Percentiles rank a stretch among this genome's conserved stretches.
phyloP scores from a whole-genome alignment of 2,113 vertebrate species.

The Crotalus helleri region DNA sequence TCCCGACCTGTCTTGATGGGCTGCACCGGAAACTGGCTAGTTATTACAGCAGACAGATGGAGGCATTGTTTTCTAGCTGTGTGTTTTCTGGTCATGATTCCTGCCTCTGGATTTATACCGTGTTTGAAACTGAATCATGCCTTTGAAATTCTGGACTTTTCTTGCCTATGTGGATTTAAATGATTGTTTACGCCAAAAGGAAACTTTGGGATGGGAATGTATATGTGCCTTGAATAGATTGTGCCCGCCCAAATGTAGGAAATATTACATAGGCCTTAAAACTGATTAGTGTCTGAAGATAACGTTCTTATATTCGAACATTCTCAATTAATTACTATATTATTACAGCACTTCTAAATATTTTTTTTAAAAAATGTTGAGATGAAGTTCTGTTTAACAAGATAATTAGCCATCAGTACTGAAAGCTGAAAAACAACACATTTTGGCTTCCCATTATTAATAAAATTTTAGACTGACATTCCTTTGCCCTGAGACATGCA shows the following conservation, averaged over 20 bases:
- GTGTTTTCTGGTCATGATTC: too few relatives aligned
- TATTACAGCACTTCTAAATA: neutral
- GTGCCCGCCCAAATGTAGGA: neutral
- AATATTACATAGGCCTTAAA: neutral
- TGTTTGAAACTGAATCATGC: too few relatives aligned
- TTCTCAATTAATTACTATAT: neutral
- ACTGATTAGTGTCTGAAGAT: neutral
- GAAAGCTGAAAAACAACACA: neutral
- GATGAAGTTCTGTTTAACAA: slow-evolving; percentile 13
- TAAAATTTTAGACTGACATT: neutral
- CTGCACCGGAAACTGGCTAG: too few relatives aligned
- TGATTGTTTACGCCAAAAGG: neutral
- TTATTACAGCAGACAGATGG: too few relatives aligned
- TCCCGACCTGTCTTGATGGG: too few relatives aligned
- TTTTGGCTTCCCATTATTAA: slow-evolving; percentile 6
- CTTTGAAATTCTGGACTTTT: too few relatives aligned
- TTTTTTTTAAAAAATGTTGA: slow-evolving; percentile 2
- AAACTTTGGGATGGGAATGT: neutral
- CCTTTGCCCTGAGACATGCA: neutral
- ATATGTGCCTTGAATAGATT: neutral
- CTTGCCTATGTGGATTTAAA: too few relatives aligned
- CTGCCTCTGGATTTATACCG: too few relatives aligned
- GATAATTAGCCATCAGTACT: slow-evolving; percentile 30
- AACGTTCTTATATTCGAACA: neutral
- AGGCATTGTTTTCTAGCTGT: too few relatives aligned